phyloP scores from a whole-genome alignment of 2,113 vertebrate species.

The Ailurus styani region DNA sequence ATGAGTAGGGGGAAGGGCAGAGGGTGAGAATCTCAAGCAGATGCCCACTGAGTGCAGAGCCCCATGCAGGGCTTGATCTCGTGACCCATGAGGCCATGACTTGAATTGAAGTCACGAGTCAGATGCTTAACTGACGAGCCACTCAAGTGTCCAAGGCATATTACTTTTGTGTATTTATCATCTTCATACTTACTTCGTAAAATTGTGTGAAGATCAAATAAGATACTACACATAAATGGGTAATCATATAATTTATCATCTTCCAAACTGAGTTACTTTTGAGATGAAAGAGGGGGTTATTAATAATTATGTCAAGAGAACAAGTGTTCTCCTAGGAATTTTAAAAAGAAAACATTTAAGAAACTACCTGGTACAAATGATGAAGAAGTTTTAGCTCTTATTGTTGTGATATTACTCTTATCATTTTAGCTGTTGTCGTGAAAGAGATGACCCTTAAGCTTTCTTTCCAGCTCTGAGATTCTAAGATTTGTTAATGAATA shows the following conservation, averaged over 20 bases:
- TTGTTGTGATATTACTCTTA: neutral
- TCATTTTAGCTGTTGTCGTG: neutral
- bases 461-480: neutral
- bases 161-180: neutral
- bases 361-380: neutral
- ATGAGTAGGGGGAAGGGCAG: neutral
- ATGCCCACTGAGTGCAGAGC: neutral
- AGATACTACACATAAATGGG: neutral
- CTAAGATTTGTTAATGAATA: neutral
- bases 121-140: neutral
- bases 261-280: neutral
- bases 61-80: neutral
- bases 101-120: neutral
- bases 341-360: neutral
- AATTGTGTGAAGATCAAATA: neutral
- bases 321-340: neutral
- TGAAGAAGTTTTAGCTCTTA: neutral
- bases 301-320: conserved; percentile 1
- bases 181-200: neutral
- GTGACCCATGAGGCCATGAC: neutral
- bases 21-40: neutral
- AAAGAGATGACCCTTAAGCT: neutral
- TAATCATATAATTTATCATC: neutral
- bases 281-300: neutral
- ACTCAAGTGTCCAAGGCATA: neutral